Conservation (phyloP, 2,888 invertebrate genomes). For the Pachydiplax longipennis region DNA sequence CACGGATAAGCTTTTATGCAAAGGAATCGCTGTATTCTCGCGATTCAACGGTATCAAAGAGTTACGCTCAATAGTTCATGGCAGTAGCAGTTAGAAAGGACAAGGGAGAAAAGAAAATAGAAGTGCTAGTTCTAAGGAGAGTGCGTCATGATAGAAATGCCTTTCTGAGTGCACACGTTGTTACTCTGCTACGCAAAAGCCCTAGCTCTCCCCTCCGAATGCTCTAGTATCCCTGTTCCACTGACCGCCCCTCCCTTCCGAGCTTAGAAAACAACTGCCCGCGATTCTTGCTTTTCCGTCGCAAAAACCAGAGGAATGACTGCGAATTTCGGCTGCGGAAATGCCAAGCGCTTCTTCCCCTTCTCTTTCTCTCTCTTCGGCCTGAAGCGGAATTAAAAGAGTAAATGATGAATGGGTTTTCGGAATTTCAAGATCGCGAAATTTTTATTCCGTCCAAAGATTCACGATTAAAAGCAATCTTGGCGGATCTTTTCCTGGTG, state of each 20-base stretch:
- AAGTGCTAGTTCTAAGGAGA: not conserved
- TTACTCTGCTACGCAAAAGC: conserved; percentile 7
- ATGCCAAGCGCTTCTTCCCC: too few relatives aligned
- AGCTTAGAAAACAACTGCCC: not conserved
- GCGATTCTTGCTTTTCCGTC: not conserved
- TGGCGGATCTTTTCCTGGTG: too few relatives aligned
- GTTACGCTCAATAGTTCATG: too few relatives aligned
- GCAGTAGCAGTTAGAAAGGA: not conserved
- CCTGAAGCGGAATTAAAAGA: not conserved
- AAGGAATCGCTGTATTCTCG: too few relatives aligned
- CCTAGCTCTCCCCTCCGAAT: not conserved
- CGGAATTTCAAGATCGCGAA: too few relatives aligned
- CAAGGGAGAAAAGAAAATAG: not conserved
- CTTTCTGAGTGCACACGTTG: not conserved
- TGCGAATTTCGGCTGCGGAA: not conserved
- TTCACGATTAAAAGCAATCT: too few relatives aligned
- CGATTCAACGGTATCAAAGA: too few relatives aligned
- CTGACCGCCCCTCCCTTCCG: not conserved
- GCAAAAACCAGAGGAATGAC: not conserved
- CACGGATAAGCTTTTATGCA: too few relatives aligned
- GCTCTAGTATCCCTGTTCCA: not conserved
- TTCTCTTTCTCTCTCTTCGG: too few relatives aligned
- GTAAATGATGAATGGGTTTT: too few relatives aligned
- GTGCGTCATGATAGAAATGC: not conserved
- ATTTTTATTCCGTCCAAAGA: too few relatives aligned